These are phyloP conservation scores for Leptothorax acervorum DNA, from an alignment of 2,888 invertebrate genomes.

Conservation along the genomic window DNA sequence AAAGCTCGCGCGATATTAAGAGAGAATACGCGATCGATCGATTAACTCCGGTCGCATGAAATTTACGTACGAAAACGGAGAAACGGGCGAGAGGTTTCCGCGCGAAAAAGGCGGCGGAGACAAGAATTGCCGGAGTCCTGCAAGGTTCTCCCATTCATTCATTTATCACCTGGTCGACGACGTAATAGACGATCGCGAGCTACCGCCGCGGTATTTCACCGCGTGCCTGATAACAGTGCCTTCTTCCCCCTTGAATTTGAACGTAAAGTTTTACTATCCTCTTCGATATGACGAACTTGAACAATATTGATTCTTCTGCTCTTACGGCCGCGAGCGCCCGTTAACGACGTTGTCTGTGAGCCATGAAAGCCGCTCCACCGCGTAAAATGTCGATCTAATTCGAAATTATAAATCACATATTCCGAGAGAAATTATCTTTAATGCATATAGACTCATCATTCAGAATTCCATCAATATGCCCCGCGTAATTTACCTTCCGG, in stretches of 20 bases:
- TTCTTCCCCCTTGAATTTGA: constrained; percentile 52
- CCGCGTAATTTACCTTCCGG: constrained; percentile 6
- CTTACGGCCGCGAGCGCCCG: constrained; percentile 6
- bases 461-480: not conserved
- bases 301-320: constrained; percentile 47
- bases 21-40: not conserved
- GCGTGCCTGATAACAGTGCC: constrained; percentile 57
- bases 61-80: constrained; percentile 35
- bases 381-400: constrained; percentile 30
- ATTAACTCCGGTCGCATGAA: constrained; percentile 12
- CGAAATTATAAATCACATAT: constrained; percentile 38
- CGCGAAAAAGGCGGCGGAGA: constrained; percentile 55
- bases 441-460: not conserved
- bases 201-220: constrained; percentile 62
- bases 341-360: constrained; percentile 41
- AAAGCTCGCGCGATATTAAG: not conserved
- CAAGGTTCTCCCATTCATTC: constrained; percentile 64
- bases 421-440: constrained; percentile 3
- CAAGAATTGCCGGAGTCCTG: constrained; percentile 69
- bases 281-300: constrained; percentile 37
- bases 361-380: constrained; percentile 18
- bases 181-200: constrained; percentile 56
- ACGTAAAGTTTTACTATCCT: constrained; percentile 51
- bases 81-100: constrained; percentile 8
- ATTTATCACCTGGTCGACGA: constrained; percentile 70